Evolutionary conservation across 2,888 invertebrate genomes (phyloP), one percentile per base, ranked within the genome.

Genomic region (Cryptocheilus praepositus): DNA sequence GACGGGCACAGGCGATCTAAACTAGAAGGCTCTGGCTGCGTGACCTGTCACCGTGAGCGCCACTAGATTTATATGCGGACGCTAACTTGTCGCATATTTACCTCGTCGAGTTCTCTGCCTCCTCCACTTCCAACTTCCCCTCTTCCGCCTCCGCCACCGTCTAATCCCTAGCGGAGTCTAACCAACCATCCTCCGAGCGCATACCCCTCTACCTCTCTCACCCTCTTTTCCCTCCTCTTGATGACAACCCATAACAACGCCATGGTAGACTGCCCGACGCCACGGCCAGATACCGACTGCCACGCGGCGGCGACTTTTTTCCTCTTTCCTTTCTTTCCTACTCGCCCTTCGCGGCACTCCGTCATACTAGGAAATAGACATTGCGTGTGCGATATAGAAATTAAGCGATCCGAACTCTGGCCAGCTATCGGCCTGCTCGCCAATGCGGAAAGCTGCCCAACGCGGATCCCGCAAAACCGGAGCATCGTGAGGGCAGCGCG

Each of bases 51-150:
- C 86, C 86, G 87, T 87, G 85, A 86, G 81, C 84, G 81, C 81
- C 74, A 75, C 78, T 85, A 85, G 85, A 88, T 88, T 88, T 88
- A 88, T 87, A 87, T 81, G 82, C 87, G 85, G 85, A 86, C 85
- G 86, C 83, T 83, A 83, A 88, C 87, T 88, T 88, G 87, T 88
- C 88, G 87, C 87, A 87, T 88, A 88, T 88, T 88, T 88, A 87
- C 85, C 84, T 77, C 75, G 73, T 59, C 63, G 68, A 62, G 67
- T 67, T 65, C 61, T 45, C 65, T 66, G 25, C 51, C 45, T 18
- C 16, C 60, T 19, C 71, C 25, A 36, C 52, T 46, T 11, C 36
- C 36, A 7, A 36, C 61, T 21, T 22, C 63, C 45, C 60, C 19
- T 58, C 61, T 53, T 55, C 61, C 66, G 61, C 60, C 69, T 36